These are phyloP conservation scores for Camelus dromedarius DNA, from an alignment of 2,113 vertebrate species.

Conservation along the genomic window DNA sequence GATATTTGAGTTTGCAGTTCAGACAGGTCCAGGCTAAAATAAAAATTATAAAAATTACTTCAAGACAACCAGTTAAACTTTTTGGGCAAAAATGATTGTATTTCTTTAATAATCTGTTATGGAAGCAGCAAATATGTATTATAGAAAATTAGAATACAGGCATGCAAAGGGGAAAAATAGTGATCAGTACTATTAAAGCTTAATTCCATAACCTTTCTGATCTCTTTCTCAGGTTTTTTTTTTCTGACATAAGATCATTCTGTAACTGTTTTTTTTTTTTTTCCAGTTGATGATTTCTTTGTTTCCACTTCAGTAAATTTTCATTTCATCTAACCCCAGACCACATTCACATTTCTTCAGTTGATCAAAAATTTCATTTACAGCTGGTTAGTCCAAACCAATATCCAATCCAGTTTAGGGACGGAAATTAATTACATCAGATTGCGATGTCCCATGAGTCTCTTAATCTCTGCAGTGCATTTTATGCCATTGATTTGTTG, in stretches of 20 bases:
- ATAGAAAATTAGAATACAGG: neutral
- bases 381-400: neutral
- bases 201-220: neutral
- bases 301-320: neutral
- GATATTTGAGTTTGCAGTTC: neutral
- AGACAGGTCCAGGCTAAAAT: neutral
- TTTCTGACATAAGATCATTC: neutral
- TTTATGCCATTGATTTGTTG: neutral
- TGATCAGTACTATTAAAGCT: neutral
- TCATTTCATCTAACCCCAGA: slow-evolving; percentile 9
- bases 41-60: neutral
- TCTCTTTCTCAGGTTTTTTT: neutral
- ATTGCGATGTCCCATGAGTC: neutral
- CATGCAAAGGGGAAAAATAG: neutral
- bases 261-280: neutral
- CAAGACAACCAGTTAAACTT: neutral
- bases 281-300: neutral
- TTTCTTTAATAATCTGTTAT: slow-evolving; percentile 16
- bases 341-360: neutral
- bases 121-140: neutral
- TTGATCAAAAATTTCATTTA: neutral
- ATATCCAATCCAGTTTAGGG: neutral
- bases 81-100: neutral
- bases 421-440: neutral
- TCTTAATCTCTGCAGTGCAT: neutral